Percentiles rank a stretch among this genome's conserved stretches.
Evolutionary conservation across 2,797 vertebrate species (phyloP).

Genomic region (Schizopygopsis pylzovi): DNA sequence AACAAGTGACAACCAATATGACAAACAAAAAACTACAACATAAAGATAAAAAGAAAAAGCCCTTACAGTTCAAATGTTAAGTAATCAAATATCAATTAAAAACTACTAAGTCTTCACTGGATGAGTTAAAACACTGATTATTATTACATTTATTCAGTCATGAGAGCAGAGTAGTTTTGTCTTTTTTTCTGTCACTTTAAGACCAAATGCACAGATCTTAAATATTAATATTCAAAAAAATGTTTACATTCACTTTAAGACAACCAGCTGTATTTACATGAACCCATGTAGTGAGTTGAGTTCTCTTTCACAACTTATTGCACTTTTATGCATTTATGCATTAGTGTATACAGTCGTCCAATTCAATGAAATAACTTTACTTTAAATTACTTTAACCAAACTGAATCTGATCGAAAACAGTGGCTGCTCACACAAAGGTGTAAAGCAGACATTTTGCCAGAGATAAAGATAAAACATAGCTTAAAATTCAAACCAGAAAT

Average conservation of each 20-base stretch:
- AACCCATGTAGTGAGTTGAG: background rate
- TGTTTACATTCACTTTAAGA: background rate
- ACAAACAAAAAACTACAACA: background rate
- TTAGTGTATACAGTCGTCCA: background rate
- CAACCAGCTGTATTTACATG: background rate
- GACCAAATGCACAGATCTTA: background rate
- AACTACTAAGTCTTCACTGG: background rate
- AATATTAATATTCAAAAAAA: background rate
- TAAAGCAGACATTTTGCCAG: background rate
- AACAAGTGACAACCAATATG: background rate
- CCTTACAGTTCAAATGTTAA: too few species aligned
- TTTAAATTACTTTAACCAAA: background rate
- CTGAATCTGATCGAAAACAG: background rate
- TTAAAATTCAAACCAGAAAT: background rate
- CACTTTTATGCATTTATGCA: background rate
- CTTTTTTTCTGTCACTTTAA: background rate
- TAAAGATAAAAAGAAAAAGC: background rate
- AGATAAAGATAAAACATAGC: background rate
- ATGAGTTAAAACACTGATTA: background rate
- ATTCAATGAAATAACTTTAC: background rate
- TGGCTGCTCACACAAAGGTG: background rate
- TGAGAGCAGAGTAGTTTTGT: background rate
- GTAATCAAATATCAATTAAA: background rate
- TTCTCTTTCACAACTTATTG: background rate
- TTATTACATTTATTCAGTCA: background rate